phyloP scores from a whole-genome alignment of 2,888 invertebrate genomes.

The Siphlonurus alternatus region DNA sequence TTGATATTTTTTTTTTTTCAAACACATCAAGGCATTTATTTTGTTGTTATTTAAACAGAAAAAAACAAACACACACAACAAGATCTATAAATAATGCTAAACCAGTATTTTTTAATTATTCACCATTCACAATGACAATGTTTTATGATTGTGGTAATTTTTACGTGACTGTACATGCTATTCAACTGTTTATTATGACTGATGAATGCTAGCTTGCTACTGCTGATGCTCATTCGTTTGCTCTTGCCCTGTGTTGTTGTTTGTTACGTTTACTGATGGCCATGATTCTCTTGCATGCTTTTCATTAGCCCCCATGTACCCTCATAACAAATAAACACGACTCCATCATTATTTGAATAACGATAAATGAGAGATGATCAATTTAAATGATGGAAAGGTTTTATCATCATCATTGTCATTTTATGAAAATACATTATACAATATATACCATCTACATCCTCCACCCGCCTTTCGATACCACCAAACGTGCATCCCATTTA shows the following conservation, averaged over 20 bases:
- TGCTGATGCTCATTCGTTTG: not conserved
- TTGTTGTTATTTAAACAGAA: not conserved
- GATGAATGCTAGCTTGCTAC: not conserved
- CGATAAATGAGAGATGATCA: constrained; percentile 3
- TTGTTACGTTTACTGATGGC: not conserved
- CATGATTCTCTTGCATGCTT: not conserved
- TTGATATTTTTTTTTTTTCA: no score
- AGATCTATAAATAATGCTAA: not conserved
- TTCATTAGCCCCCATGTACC: not conserved
- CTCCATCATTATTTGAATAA: not conserved
- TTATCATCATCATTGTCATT: not conserved
- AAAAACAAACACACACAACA: not conserved
- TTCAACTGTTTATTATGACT: constrained; percentile 2
- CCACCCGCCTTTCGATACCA: not conserved
- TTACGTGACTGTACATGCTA: constrained; percentile 1
- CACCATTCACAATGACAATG: not conserved
- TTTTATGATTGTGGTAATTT: constrained; percentile 4
- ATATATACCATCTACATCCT: not conserved
- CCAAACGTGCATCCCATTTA: not conserved
- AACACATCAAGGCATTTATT: not conserved
- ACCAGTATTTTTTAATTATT: constrained; percentile 2
- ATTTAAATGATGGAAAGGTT: constrained; percentile 3
- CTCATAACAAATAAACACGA: not conserved
- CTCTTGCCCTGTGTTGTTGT: no score
- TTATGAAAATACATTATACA: not conserved